These are phyloP conservation scores for Anser brachyrhynchus DNA, from an alignment of 2,113 vertebrate genomes.

Conservation along the genomic window DNA sequence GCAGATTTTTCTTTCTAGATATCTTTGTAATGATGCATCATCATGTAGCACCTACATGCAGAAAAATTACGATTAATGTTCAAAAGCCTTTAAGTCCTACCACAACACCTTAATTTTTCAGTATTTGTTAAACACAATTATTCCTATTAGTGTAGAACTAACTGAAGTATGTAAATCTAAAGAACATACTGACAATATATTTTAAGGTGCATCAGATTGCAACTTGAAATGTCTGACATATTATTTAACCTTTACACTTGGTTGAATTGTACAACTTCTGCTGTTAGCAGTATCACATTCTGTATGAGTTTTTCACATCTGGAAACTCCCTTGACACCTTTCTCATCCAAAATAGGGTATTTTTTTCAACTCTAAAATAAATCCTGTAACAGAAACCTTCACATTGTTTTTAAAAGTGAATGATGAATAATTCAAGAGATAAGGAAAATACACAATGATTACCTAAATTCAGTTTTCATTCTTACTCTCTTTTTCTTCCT, in stretches of 20 bases:
- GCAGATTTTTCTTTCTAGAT: not conserved
- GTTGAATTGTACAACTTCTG: not conserved
- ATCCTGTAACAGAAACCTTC: not conserved
- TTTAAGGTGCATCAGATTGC: not conserved
- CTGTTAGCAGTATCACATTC: not conserved
- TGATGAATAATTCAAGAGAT: not conserved
- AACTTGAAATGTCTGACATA: not conserved
- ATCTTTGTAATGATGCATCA: not conserved
- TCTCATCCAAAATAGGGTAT: not conserved
- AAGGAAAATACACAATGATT: not conserved
- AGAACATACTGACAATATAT: not conserved
- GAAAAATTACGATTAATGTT: not conserved
- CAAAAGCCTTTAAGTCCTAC: not conserved
- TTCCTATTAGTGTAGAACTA: not conserved
- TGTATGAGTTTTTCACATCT: not conserved
- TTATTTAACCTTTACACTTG: constrained; percentile 5
- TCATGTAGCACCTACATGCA: not conserved
- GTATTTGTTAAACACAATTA: not conserved
- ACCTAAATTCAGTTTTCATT: not conserved
- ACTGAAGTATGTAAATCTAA: not conserved
- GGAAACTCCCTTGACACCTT: not conserved
- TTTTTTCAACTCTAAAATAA: not conserved
- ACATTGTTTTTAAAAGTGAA: not conserved
- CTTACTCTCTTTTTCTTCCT: not conserved
- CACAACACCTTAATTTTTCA: not conserved